Conservation (phyloP, 1,140 invertebrate genomes). For the Halotydeus destructor region DNA sequence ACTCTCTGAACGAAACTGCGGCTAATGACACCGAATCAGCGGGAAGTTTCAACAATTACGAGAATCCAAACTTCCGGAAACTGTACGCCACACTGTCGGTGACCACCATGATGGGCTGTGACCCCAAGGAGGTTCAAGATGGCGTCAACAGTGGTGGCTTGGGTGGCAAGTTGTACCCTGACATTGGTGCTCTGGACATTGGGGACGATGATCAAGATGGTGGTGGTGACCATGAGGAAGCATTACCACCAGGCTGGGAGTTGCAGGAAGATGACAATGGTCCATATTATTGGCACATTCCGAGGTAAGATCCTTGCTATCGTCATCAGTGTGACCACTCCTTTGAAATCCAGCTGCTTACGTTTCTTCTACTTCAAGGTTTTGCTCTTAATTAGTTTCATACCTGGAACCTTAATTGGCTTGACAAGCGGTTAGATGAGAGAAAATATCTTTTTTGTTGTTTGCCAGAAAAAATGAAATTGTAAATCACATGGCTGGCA, state of each 20-base stretch:
- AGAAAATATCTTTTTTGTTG: too few relatives aligned
- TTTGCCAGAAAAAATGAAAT: too few relatives aligned
- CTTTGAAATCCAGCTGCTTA: too few relatives aligned
- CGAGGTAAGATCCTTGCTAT: constrained; percentile 4
- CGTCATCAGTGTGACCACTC: too few relatives aligned
- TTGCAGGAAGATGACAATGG: constrained; percentile 82
- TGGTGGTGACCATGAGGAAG: constrained; percentile 3
- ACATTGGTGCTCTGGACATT: neutral
- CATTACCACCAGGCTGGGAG: constrained; percentile 65
- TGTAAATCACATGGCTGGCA: too few relatives aligned
- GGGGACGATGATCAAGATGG: neutral
- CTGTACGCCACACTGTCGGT: constrained; percentile 13
- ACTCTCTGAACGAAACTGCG: too few relatives aligned
- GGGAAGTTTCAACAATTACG: constrained; percentile 7
- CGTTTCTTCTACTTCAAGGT: too few relatives aligned
- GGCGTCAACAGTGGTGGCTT: too few relatives aligned
- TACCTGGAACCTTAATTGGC: too few relatives aligned
- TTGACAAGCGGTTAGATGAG: too few relatives aligned
- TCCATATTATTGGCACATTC: constrained; percentile 85
- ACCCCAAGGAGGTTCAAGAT: neutral
- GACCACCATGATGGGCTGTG: constrained; percentile 8
- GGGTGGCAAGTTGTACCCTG: too few relatives aligned
- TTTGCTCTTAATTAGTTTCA: too few relatives aligned
- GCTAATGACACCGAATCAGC: neutral
- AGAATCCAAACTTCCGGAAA: constrained; percentile 15